Percentiles rank a stretch among this genome's conserved stretches.
Evolutionary conservation across 2,113 vertebrate species (phyloP).

Genomic region (Stigmatopora nigra): DNA sequence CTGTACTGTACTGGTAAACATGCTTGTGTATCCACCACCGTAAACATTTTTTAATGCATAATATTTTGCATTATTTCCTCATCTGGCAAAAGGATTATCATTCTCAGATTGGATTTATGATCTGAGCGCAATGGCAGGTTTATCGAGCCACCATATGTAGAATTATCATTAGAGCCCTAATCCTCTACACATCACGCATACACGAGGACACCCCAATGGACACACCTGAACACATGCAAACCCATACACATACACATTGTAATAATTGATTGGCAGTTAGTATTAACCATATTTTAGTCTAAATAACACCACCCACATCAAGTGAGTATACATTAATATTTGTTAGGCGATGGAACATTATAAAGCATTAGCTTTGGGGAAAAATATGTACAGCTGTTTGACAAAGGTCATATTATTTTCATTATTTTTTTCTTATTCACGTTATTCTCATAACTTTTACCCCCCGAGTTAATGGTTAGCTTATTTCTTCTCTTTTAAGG

Average conservation of each 20-base stretch:
- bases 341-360: constrained; percentile 6
- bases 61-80: constrained; percentile 68
- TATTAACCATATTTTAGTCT: constrained; percentile 13
- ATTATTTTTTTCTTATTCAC: neutral
- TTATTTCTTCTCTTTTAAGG: neutral
- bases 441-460: neutral
- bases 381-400: constrained; percentile 18
- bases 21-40: constrained; percentile 9
- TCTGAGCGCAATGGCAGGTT: constrained; percentile 67
- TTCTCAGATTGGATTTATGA: constrained; percentile 71
- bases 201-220: constrained; percentile 34
- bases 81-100: constrained; percentile 69
- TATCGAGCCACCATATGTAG: constrained; percentile 71
- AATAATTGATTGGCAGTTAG: constrained; percentile 40
- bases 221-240: constrained; percentile 20
- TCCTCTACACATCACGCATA: constrained; percentile 44
- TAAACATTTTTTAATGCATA: constrained; percentile 44
- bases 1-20: constrained; percentile 21
- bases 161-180: constrained; percentile 70
- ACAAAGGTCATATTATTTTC: constrained; percentile 4
- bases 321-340: neutral
- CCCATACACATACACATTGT: constrained; percentile 26
- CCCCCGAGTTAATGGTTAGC: neutral
- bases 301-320: no score
- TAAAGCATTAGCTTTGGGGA: constrained; percentile 6